Percentiles rank a stretch among this genome's conserved stretches.
These are phyloP conservation scores for Metellina segmentata DNA, from an alignment of 2,888 invertebrate genomes.

Conservation along the genomic window DNA sequence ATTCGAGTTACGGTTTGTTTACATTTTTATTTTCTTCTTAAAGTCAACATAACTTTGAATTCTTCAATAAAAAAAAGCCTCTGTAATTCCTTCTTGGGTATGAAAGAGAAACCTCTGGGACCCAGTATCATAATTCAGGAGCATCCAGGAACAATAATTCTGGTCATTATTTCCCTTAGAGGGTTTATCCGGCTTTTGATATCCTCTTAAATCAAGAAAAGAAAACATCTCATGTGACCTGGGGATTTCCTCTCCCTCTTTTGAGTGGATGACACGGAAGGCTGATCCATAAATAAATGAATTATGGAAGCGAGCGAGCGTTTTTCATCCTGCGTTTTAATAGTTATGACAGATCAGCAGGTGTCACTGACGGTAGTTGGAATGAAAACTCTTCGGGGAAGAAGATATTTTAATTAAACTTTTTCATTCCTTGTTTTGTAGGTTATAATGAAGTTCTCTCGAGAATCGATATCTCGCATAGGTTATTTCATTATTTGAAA, in stretches of 20 bases:
- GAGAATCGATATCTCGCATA: neutral
- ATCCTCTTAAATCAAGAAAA: neutral
- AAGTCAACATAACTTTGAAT: constrained; percentile 1
- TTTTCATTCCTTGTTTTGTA: neutral
- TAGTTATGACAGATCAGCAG: constrained; percentile 1
- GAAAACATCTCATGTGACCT: neutral
- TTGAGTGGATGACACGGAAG: neutral
- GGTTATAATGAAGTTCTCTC: neutral
- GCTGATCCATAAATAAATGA: neutral
- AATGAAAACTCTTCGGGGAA: neutral
- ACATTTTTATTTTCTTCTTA: neutral
- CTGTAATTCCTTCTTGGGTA: neutral
- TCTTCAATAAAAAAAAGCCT: neutral
- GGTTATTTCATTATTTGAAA: too few species aligned
- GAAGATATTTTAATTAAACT: neutral
- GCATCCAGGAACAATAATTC: neutral
- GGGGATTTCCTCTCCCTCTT: neutral
- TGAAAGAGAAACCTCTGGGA: neutral
- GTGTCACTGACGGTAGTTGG: neutral
- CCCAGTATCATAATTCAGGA: neutral
- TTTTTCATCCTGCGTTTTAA: neutral
- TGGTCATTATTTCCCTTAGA: neutral
- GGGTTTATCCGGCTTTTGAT: neutral
- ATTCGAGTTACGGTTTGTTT: too few species aligned
- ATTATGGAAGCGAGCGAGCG: neutral